Evolutionary conservation across 2,113 vertebrate species (phyloP), one percentile per base, ranked within the genome.

Genomic region (Menidia beryllina): DNA sequence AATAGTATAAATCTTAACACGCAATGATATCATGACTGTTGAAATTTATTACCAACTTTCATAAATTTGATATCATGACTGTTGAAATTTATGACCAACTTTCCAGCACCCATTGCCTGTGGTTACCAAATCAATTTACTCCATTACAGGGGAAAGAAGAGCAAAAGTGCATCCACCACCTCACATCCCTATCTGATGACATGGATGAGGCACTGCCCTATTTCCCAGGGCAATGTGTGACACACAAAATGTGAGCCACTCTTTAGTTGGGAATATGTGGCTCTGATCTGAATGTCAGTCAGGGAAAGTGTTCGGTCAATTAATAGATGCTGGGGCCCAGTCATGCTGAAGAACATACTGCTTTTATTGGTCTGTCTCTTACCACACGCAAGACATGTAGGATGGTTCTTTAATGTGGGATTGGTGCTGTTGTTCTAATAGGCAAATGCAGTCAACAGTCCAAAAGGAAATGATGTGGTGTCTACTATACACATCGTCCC

Each of bases 211-310:
- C 75, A 15, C 72, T 87, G 89, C 30, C 88, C 85, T 70, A 86
- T 86, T 85, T 88, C 88, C 88, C 77, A 73, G 71, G 87, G 88
- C 85, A 50, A 56, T 69, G 77, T 39, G 48, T 81, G 88, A 89
- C 86, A 86, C 84, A 89, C 69, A 84, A 74, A 86, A 53, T 50
- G 64, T 63, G 67, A 63, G 51, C 43, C 51, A 45, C n/a, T 70
- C 66, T 76, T 82, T 77, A 60, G 76, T 71, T 45, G 71, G 77
- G 86, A 85, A 84, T 86, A 83, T 82, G 64, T 48, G 20, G 41
- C 75, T 69, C 71, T 38, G 7, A 66, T 72, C 76, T 69, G 76
- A 86, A 86, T 71, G 84, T 82, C 77, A 54, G 45, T 34, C 26
- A 20, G 58, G 55, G 66, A 77, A 52, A 75, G 41, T 66, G 68